Evolutionary conservation across 30 jellyfish, hydroid and myxozoan species (phyloP).

Genomic region (Aurelia coerulea): DNA sequence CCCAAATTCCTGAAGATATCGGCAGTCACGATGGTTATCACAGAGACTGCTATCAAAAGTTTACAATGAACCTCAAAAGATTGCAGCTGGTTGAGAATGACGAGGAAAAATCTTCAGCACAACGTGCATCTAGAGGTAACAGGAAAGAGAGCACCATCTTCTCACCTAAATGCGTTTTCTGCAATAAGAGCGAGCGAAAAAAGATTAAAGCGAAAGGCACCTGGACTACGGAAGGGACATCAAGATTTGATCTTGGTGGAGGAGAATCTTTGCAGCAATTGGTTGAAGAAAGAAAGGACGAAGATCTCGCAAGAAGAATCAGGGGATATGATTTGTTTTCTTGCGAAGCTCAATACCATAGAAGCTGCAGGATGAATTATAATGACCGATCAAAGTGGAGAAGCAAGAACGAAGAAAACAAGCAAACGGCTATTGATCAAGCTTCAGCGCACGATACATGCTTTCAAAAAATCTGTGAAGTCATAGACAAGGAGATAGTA

Average conservation of each 20-base stretch:
- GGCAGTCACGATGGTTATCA: conserved; percentile 54
- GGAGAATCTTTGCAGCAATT: too few species aligned
- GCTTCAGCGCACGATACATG: conserved; percentile 32
- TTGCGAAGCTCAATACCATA: too few species aligned
- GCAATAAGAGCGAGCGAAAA: conserved; percentile 20
- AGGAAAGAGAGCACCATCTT: conserved; percentile 11
- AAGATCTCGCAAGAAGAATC: too few species aligned
- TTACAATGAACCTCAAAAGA: background rate
- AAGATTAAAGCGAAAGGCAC: conserved; percentile 15
- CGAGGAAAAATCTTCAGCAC: too few species aligned
- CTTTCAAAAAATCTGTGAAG: conserved; percentile 15
- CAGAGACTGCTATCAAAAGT: conserved; percentile 46
- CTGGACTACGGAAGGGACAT: conserved; percentile 30
- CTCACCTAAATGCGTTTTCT: conserved; percentile 32
- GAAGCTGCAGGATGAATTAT: too few species aligned
- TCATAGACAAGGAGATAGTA: too few species aligned
- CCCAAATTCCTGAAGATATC: conserved; percentile 45
- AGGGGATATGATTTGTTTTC: too few species aligned
- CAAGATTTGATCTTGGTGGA: too few species aligned
- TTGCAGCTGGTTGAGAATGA: too few species aligned
- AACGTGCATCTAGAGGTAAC: background rate
- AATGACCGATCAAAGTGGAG: too few species aligned
- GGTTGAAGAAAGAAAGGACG: too few species aligned
- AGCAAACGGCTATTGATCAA: conserved; percentile 22
- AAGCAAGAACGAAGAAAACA: background rate